Evolutionary conservation across 92 coral and sea anemone species (phyloP).

Genomic region (Phenganax stokvisi): DNA sequence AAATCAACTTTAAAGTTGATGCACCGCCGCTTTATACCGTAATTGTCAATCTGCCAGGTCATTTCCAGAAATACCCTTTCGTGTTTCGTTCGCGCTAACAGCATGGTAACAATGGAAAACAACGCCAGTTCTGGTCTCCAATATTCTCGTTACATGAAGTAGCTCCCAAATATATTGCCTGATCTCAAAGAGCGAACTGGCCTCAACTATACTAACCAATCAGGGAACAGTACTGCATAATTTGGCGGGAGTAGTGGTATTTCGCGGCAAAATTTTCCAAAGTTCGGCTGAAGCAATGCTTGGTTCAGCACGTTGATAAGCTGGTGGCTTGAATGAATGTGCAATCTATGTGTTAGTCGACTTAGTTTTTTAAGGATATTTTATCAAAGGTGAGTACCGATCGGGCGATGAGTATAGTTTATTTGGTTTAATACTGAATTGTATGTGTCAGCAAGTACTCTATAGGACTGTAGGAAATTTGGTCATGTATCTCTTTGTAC

Average conservation of each 20-base stretch:
- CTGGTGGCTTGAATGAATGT: neutral
- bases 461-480: no score
- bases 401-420: neutral
- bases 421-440: slow-evolving; percentile 1
- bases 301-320: neutral
- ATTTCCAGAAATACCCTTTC: no score
- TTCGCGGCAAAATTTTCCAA: slow-evolving; percentile 35
- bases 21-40: no score
- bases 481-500: no score
- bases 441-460: neutral
- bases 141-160: no score
- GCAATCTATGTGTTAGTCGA: neutral
- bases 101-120: no score
- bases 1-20: no score
- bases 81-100: no score
- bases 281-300: neutral
- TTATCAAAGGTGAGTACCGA: neutral
- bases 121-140: no score
- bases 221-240: neutral
- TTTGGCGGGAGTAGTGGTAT: slow-evolving; percentile 31
- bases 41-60: no score
- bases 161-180: no score
- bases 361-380: neutral
- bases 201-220: neutral
- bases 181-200: no score